Evolutionary conservation across 2,113 vertebrate species (phyloP), one percentile per base, ranked within the genome.

Genomic region (Cryptomyrus ogoouensis): DNA sequence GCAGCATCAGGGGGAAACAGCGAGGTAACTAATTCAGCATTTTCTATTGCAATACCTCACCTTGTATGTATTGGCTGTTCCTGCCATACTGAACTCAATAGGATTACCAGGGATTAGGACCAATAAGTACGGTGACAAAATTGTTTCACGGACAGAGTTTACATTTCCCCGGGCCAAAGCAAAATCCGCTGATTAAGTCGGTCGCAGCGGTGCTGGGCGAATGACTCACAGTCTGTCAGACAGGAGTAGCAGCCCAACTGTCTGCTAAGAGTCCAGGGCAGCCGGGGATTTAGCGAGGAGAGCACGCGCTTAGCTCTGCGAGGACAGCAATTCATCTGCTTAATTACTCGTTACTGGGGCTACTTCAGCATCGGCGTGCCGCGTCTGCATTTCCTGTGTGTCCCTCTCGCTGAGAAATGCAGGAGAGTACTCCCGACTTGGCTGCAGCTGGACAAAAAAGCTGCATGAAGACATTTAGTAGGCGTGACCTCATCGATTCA

Each of bases 21-120:
- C 4, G 3, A 17, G 4, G 52, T 17, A 35, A 42, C 49, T 49
- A 83, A 91, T 70, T 49, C 47, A 92, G 92, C 92, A 91, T 92
- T 93, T 91, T 94, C 92, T 91, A 89, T 90, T 90, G 92, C 90
- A 94, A 93, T 91, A 91, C 91, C 92, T 83, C 86, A 88, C 47
- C 50, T 53, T 88, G 90, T 91, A 66, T 91, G 92, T 92, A 90
- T 83, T 90, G 87, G 92, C 56, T 21, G 47, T 88, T 47, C 86
- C 50, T 24, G 56, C 92, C 89, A 92, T 87, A 87, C 89, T 89
- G 91, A 89, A 93, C 92, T 94, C 83, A 88, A 92, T 93, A 91
- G 94, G 95, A 95, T 96, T 96, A 96, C 92, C 91, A 89, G 80
- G 90, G 95, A 95, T 96, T 95, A 96, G 94, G 92, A 90, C 88